A percentile compares a stretch with the other conserved stretches of the same genome.
These are phyloP conservation scores for Musca domestica DNA, from an alignment of 1,140 invertebrate species.

Conservation along the genomic window DNA sequence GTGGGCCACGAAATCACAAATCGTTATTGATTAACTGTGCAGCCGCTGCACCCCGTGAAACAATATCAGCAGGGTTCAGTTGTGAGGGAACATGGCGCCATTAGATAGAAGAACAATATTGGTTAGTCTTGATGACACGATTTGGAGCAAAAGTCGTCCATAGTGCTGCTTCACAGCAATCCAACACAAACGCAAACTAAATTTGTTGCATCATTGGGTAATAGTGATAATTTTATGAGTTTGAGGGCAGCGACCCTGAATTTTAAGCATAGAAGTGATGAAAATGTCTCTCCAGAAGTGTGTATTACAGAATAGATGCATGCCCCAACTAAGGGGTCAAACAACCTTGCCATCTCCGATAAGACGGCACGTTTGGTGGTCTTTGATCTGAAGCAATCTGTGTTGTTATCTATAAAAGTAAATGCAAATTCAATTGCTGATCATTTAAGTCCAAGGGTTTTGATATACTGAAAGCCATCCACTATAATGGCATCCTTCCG, in stretches of 20 bases:
- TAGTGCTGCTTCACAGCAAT: too few relatives aligned
- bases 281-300: too few relatives aligned
- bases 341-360: neutral
- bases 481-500: too few relatives aligned
- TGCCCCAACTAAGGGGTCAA: neutral
- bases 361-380: neutral
- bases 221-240: neutral
- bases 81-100: conserved; percentile 36
- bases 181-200: too few relatives aligned
- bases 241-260: neutral
- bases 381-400: neutral
- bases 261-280: neutral
- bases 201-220: neutral
- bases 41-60: conserved; percentile 29
- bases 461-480: too few relatives aligned
- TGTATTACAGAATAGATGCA: neutral
- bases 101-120: conserved; percentile 10
- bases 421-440: too few relatives aligned
- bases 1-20: conserved; percentile 49
- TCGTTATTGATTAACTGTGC: conserved; percentile 29
- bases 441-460: too few relatives aligned
- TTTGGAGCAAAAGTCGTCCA: too few relatives aligned
- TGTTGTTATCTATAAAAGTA: too few relatives aligned
- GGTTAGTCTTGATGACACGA: conserved; percentile 43
- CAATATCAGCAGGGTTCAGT: conserved; percentile 39